These are phyloP conservation scores for Anguilla marmorata DNA, from an alignment of 2,797 vertebrate genomes.

Conservation along the genomic window DNA sequence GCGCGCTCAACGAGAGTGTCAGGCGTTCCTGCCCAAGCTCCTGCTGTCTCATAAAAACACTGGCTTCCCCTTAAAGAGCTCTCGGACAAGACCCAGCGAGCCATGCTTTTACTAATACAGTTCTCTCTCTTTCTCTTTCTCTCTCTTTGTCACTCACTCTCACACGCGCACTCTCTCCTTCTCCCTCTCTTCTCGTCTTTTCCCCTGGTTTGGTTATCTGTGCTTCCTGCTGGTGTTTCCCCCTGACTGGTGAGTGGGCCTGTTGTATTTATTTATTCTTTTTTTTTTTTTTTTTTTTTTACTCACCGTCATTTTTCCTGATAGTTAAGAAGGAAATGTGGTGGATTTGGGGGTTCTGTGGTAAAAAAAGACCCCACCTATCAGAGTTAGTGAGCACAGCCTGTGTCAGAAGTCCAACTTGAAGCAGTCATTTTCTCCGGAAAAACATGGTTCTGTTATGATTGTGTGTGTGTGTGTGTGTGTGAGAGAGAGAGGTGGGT, in stretches of 20 bases:
- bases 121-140: constrained; percentile 21
- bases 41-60: neutral
- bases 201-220: neutral
- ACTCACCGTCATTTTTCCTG: neutral
- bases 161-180: neutral
- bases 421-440: neutral
- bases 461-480: neutral
- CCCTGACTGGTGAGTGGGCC: constrained; percentile 36
- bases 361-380: too few species aligned
- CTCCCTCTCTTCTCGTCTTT: neutral
- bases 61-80: neutral
- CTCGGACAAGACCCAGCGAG: too few species aligned
- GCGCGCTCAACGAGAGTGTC: too few species aligned
- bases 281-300: neutral
- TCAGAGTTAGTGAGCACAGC: neutral
- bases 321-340: constrained; percentile 8
- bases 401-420: neutral
- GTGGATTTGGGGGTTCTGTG: too few species aligned
- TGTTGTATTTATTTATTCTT: neutral
- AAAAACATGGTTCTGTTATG: neutral
- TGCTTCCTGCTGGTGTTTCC: neutral
- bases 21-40: neutral
- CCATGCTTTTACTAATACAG: neutral
- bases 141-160: neutral
- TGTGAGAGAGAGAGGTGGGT: neutral